phyloP scores from a whole-genome alignment of 2,888 invertebrate species.

The Steinernema hermaphroditum region DNA sequence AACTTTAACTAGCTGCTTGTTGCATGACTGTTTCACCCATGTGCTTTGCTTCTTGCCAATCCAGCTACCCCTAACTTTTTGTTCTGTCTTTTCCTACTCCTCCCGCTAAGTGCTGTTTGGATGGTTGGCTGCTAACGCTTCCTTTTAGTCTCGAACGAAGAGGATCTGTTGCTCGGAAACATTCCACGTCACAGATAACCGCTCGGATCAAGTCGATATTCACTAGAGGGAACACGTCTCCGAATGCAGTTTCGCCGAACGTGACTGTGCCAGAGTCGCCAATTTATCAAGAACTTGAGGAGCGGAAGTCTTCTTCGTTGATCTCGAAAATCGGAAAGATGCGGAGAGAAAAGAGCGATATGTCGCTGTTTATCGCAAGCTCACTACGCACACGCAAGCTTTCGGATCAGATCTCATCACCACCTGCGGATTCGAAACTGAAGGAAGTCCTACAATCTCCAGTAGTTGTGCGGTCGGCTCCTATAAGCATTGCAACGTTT shows the following conservation, averaged over 20 bases:
- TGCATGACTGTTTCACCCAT: conserved; percentile 13
- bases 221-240: conserved; percentile 1
- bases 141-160: conserved; percentile 29
- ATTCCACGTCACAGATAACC: conserved; percentile 5
- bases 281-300: neutral
- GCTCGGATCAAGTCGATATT: conserved; percentile 18
- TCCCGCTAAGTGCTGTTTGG: neutral
- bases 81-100: conserved; percentile 3
- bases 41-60: neutral
- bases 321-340: conserved; percentile 14
- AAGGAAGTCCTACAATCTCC: too few species aligned
- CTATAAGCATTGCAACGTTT: neutral
- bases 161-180: conserved; percentile 2
- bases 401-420: neutral
- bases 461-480: neutral
- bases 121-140: conserved; percentile 29
- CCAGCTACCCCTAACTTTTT: neutral
- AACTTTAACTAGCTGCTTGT: conserved; percentile 16
- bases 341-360: conserved; percentile 20
- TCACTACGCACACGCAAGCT: neutral
- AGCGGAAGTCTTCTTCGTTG: neutral
- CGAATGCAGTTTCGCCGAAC: conserved; percentile 16
- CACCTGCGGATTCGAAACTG: neutral
- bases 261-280: neutral
- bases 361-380: conserved; percentile 22